These are phyloP conservation scores for Cyanoliseus patagonus DNA, from an alignment of 2,113 vertebrate species.

Conservation along the genomic window DNA sequence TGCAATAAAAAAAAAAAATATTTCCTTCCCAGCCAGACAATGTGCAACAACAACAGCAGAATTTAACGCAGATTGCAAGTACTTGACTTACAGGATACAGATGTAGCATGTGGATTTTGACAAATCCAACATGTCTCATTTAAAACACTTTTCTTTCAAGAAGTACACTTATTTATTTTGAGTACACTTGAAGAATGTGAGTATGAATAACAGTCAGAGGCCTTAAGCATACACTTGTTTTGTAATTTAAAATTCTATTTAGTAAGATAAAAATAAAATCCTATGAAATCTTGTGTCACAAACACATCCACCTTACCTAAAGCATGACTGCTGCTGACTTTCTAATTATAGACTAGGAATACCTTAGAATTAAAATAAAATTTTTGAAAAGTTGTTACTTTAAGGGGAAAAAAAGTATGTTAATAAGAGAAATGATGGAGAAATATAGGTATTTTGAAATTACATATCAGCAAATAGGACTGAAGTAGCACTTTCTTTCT, in stretches of 20 bases:
- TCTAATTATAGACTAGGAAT: neutral
- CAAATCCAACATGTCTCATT: neutral
- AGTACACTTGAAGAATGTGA: neutral
- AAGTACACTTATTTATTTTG: neutral
- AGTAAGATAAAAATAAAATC: neutral
- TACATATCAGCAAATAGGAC: neutral
- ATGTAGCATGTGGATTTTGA: neutral
- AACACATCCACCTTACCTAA: neutral
- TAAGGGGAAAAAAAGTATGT: accelerated
- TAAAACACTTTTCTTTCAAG: neutral
- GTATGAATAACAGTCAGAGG: neutral
- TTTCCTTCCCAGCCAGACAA: neutral
- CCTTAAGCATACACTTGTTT: neutral
- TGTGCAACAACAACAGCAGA: neutral
- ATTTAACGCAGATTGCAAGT: neutral
- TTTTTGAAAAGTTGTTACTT: neutral
- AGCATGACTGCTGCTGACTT: neutral
- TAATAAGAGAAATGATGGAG: neutral
- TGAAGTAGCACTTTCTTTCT: neutral
- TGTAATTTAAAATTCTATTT: neutral
- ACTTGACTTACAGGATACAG: neutral
- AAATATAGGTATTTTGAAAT: neutral
- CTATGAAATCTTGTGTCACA: neutral
- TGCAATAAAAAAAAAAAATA: neutral
- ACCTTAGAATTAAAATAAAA: neutral